Evolutionary conservation across 37 sponge, comb jelly and placozoan genomes (phyloP).

Genomic region (Ianthella basta): DNA sequence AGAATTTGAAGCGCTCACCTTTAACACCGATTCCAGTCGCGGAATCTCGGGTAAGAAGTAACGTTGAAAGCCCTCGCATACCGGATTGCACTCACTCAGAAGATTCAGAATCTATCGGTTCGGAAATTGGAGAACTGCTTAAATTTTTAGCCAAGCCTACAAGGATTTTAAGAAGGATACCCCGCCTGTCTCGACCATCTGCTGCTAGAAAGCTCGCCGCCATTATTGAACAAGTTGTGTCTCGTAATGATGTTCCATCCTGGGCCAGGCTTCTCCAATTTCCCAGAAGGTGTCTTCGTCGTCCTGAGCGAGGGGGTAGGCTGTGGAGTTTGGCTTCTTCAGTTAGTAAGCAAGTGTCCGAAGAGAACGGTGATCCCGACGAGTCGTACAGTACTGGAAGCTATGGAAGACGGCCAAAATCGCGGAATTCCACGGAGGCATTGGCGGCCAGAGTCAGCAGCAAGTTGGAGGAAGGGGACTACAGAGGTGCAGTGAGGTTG

Average conservation of each 20-base stretch:
- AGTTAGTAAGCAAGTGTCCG: background rate
- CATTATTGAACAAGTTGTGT: background rate
- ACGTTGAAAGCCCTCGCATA: too few species aligned
- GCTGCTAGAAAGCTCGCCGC: background rate
- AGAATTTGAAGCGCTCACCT: too few species aligned
- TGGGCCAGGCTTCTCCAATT: background rate
- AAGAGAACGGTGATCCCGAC: background rate
- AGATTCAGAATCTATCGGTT: too few species aligned
- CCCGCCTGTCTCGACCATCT: background rate
- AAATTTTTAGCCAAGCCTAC: too few species aligned
- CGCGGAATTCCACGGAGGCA: background rate
- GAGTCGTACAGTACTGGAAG: too few species aligned
- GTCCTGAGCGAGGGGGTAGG: background rate
- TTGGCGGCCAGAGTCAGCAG: background rate
- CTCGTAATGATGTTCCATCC: background rate
- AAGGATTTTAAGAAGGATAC: conserved; percentile 16
- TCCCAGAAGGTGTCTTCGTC: background rate
- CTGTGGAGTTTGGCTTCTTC: background rate
- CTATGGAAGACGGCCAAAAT: background rate
- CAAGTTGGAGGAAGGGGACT: conserved; percentile 25
- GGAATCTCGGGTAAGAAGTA: too few species aligned
- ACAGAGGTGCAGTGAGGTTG: conserved; percentile 9
- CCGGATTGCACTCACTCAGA: too few species aligned
- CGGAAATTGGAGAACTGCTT: too few species aligned
- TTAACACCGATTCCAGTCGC: too few species aligned